Evolutionary conservation across 2,888 invertebrate genomes (phyloP), one percentile per base, ranked within the genome.

Genomic region (Thymelicus acteon): DNA sequence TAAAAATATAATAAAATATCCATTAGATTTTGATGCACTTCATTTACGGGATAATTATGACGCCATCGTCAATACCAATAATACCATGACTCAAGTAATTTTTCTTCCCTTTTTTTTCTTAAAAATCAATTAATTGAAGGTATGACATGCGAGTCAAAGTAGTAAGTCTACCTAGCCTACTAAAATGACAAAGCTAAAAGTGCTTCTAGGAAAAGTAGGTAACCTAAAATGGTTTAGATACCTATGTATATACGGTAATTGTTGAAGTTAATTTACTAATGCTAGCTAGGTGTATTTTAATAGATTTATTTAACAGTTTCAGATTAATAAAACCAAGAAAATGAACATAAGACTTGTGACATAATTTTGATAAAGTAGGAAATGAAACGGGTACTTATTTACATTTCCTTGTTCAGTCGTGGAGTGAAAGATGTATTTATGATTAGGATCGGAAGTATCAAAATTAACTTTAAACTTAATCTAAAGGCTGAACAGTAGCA

Each of bases 291-390:
- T 31, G 31, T 31, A 31, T 31, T 31, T 31, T 31, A 31, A 31
- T 31, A 31, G 5, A 7, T 40, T 1, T 40, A 40, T 7, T 40
- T 40, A 40, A 40, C 40, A 40, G 6, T n/a, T 49, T 49, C 10
- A 31, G 31, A 15, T 44, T 6, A 12, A 19, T 60, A 60, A 60
- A 60, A 6, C 37, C 31, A 58, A 7, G 40, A 40, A 40, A 39
- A 60, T 60, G 7, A 60, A 62, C 44, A 24, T 24, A 31, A 4
- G 19, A 24, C 31, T 48, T 12, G 39, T 48, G 44, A 62, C 47
- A 62, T 48, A 15, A 64, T 64, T 64, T 54, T 19, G 64, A 54
- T 19, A 3, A 13, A 19, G 54, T 40, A 64, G 54, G 64, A 63
- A 54, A 19, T 62, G 19, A 24, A 54, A 64, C 54, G 40, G 24